phyloP scores from a whole-genome alignment of 2,113 vertebrate species.

The Apteryx mantelli region DNA sequence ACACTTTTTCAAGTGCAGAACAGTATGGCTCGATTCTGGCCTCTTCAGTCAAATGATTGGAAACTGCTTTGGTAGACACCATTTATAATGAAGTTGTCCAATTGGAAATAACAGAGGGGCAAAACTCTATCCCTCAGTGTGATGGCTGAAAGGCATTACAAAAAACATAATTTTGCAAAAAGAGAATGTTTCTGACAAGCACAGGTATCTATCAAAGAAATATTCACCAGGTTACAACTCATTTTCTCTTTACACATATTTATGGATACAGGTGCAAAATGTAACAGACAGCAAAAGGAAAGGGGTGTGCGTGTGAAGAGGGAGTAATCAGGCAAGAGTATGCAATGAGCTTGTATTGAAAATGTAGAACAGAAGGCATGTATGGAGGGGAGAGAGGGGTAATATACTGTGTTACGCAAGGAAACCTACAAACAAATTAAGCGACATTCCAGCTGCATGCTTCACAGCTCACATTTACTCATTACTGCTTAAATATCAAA shows the following conservation, averaged over 20 bases:
- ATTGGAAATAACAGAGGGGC: neutral
- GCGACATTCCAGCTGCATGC: neutral
- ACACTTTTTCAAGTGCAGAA: neutral
- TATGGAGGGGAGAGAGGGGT: neutral
- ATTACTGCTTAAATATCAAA: neutral
- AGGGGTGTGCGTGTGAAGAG: neutral
- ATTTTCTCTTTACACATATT: neutral
- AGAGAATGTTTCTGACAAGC: neutral
- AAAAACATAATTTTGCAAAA: neutral
- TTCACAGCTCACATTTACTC: neutral
- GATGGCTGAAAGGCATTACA: neutral
- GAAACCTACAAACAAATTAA: constrained; percentile 1
- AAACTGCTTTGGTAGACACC: neutral
- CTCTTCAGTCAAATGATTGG: neutral
- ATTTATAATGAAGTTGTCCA: neutral
- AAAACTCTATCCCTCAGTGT: neutral
- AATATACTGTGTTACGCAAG: neutral
- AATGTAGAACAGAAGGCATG: neutral
- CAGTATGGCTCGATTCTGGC: neutral
- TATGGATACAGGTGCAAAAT: neutral
- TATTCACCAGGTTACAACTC: neutral
- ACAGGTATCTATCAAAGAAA: neutral
- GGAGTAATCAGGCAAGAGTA: neutral
- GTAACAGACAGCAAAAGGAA: neutral
- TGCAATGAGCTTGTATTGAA: neutral